A percentile compares a stretch with the other conserved stretches of the same genome.
These are phyloP conservation scores for Seriola quinqueradiata DNA, from an alignment of 2,113 vertebrate species.

Conservation along the genomic window DNA sequence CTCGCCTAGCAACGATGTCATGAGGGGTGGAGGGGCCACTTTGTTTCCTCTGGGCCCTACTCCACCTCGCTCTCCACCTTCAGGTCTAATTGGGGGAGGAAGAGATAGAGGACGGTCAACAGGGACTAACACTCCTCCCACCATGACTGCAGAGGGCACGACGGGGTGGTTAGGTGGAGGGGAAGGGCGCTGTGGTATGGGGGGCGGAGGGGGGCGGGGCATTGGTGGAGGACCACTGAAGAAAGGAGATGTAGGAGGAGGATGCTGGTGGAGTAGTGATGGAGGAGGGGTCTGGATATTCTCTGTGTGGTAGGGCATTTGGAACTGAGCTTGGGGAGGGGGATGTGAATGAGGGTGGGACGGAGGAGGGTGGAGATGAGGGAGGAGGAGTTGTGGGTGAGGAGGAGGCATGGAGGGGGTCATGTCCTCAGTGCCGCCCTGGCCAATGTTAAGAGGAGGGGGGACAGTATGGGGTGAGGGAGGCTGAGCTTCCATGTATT, in stretches of 20 bases:
- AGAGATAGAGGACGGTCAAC: constrained; percentile 75
- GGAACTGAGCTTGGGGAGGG: constrained; percentile 74
- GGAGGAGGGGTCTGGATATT: constrained; percentile 72
- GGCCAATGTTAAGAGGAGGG: constrained; percentile 80
- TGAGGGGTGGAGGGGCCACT: constrained; percentile 69
- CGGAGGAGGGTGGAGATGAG: constrained; percentile 77
- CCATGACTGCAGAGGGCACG: constrained; percentile 81
- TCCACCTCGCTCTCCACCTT: constrained; percentile 65
- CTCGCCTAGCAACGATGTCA: constrained; percentile 78
- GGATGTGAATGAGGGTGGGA: constrained; percentile 69
- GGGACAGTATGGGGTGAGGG: constrained; percentile 59
- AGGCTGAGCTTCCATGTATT: constrained; percentile 81
- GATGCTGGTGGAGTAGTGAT: constrained; percentile 70
- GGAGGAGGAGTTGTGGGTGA: constrained; percentile 70
- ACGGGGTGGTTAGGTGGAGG: constrained; percentile 56
- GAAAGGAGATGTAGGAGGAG: constrained; percentile 70
- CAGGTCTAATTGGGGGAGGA: constrained; percentile 67
- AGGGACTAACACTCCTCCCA: constrained; percentile 82
- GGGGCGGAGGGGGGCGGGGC: constrained; percentile 74
- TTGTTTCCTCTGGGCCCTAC: constrained; percentile 64
- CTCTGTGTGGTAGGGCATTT: constrained; percentile 76
- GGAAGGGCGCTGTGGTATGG: constrained; percentile 68
- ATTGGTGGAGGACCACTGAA: constrained; percentile 69
- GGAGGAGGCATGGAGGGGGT: constrained; percentile 65
- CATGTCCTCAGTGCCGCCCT: constrained; percentile 69